Evolutionary conservation across 2,113 vertebrate genomes (phyloP).

Genomic region (Clupea harengus): DNA sequence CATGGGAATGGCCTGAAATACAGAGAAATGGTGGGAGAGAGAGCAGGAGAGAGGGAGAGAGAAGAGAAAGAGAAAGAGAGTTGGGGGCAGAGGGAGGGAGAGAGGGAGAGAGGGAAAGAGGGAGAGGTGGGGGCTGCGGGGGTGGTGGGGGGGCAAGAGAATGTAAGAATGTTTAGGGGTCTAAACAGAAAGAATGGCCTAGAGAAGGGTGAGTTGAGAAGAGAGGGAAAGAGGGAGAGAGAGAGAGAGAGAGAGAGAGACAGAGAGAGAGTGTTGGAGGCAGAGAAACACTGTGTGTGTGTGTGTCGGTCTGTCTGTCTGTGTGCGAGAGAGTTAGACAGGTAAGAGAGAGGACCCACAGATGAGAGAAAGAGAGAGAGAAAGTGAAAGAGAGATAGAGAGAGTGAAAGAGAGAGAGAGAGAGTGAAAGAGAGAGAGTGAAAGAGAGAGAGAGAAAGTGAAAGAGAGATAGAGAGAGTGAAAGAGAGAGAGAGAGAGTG

Average conservation of each 20-base stretch:
- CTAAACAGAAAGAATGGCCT: background rate
- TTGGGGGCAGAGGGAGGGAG: too few species aligned
- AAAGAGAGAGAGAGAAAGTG: slow-evolving; percentile 30
- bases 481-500: background rate
- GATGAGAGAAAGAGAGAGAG: too few species aligned
- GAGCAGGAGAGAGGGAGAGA: background rate
- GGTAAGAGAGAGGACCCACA: background rate
- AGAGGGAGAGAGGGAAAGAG: background rate
- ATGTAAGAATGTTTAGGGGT: background rate
- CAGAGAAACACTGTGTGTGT: too few species aligned
- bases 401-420: background rate
- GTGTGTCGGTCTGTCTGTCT: too few species aligned
- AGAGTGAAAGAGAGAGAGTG: background rate
- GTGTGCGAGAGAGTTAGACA: background rate
- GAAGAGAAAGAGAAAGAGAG: background rate
- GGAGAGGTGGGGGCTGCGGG: background rate
- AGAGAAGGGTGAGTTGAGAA: background rate
- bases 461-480: slow-evolving; percentile 27
- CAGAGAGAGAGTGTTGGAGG: background rate
- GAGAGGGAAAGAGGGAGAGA: background rate
- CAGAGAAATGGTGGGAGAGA: background rate
- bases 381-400: background rate
- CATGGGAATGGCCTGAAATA: slow-evolving; percentile 51
- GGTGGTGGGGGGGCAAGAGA: background rate
- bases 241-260: background rate